These are phyloP conservation scores for Telmatochromis sp. DNA, from an alignment of 2,113 vertebrate genomes.

Conservation along the genomic window DNA sequence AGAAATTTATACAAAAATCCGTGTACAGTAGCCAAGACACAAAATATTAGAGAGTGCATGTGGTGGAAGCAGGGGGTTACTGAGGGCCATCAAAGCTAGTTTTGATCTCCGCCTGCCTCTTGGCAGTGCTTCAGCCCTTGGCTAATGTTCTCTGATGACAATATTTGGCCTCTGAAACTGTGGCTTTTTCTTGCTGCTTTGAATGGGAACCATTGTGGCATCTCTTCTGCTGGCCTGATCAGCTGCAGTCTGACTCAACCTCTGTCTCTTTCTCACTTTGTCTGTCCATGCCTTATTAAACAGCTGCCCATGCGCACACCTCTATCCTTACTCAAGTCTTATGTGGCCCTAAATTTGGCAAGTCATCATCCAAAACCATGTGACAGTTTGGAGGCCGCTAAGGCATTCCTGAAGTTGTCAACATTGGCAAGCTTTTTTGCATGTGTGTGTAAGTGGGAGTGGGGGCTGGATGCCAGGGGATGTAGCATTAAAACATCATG, in stretches of 20 bases:
- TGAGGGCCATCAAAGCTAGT: slow-evolving; percentile 51
- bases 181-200: slow-evolving; percentile 44
- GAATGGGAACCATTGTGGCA: slow-evolving; percentile 65
- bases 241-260: slow-evolving; percentile 58
- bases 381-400: not conserved
- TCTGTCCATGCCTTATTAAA: not conserved
- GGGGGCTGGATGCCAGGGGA: slow-evolving; percentile 29
- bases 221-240: slow-evolving; percentile 39
- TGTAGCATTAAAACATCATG: slow-evolving; percentile 60
- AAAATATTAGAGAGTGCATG: slow-evolving; percentile 4
- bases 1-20: slow-evolving; percentile 22
- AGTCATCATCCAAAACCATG: not conserved
- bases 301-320: not conserved
- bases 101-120: slow-evolving; percentile 53
- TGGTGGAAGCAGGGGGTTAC: slow-evolving; percentile 28
- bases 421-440: slow-evolving; percentile 4
- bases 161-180: slow-evolving; percentile 55
- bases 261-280: not conserved
- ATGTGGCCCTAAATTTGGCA: not conserved
- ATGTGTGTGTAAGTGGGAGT: not conserved
- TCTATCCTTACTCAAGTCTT: not conserved
- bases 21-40: slow-evolving; percentile 29
- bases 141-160: slow-evolving; percentile 58
- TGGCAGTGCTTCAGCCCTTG: slow-evolving; percentile 49
- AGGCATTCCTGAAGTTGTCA: slow-evolving; percentile 1